Evolutionary conservation across 1,140 invertebrate genomes (phyloP).

Genomic region (Teleogryllus occipitalis): DNA sequence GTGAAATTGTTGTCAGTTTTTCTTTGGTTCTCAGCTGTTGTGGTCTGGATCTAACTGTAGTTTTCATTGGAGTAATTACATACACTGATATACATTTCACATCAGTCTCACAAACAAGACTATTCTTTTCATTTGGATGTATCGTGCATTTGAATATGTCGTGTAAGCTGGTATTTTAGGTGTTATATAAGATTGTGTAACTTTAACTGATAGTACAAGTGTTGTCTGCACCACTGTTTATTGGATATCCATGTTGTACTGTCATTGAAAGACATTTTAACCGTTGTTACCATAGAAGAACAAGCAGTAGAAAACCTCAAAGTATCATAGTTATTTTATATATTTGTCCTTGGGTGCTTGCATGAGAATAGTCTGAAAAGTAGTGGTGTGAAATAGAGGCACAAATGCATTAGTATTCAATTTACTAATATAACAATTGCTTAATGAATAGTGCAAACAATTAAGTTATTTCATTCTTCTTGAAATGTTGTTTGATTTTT

Average conservation of each 20-base stretch:
- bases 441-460: too few relatives aligned
- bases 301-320: neutral
- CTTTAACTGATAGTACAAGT: neutral
- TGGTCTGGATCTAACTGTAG: neutral
- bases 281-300: neutral
- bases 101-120: neutral
- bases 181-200: constrained; percentile 2
- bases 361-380: neutral
- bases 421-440: too few relatives aligned
- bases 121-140: neutral
- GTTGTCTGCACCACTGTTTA: neutral
- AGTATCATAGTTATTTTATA: neutral
- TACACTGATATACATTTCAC: neutral
- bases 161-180: constrained; percentile 1
- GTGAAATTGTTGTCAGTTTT: constrained; percentile 5
- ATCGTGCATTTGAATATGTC: neutral
- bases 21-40: neutral
- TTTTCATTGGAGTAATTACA: neutral
- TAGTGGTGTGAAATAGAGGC: constrained; percentile 3
- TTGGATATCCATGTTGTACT: neutral
- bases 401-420: neutral
- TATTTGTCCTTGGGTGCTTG: neutral
- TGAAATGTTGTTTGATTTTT: too few relatives aligned
- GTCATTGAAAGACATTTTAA: neutral
- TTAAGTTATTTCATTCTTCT: too few relatives aligned